phyloP scores from a whole-genome alignment of 2,113 vertebrate genomes.

The Grantiella picta region DNA sequence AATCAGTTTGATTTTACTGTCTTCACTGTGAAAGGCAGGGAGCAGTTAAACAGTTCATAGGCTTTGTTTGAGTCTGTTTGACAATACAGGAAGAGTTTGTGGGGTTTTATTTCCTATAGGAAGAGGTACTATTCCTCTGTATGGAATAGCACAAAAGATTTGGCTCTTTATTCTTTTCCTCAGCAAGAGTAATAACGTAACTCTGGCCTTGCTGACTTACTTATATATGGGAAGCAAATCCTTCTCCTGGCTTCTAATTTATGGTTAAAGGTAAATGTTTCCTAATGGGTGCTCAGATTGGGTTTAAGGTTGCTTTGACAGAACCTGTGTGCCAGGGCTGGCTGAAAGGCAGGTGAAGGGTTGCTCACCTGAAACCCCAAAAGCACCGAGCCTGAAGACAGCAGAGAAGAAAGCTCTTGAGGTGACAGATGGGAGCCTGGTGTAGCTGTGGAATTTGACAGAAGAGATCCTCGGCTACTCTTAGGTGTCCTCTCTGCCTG shows the following conservation, averaged over 20 bases:
- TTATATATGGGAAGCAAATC: neutral
- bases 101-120: neutral
- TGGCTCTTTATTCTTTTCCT: neutral
- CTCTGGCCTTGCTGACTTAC: neutral
- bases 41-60: neutral
- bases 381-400: neutral
- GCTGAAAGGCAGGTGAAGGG: neutral
- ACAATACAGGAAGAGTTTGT: neutral
- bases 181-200: neutral
- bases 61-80: neutral
- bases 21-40: neutral
- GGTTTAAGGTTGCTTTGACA: neutral
- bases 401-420: neutral
- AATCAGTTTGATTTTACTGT: neutral
- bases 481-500: neutral
- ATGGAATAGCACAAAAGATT: neutral
- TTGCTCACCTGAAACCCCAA: neutral
- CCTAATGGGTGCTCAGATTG: neutral
- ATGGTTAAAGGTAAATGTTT: neutral
- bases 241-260: neutral
- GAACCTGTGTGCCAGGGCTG: neutral
- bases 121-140: neutral
- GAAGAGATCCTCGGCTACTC: rapidly evolving
- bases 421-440: rapidly evolving
- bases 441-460: neutral